Evolutionary conservation across 1,140 invertebrate species (phyloP).

Genomic region (Drosophila rufa): DNA sequence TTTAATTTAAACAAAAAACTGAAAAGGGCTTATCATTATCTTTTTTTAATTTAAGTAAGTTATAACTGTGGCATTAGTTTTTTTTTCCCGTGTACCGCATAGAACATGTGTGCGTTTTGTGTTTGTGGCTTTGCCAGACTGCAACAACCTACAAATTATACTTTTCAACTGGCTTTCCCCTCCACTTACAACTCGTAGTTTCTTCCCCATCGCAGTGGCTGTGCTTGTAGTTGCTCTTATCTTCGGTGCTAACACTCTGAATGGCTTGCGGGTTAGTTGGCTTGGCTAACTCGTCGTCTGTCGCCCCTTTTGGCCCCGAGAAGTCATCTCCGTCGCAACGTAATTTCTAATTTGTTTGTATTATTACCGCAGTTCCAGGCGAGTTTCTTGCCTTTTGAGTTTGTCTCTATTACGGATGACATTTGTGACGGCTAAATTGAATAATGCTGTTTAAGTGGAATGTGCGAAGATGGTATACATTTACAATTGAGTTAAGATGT

Average conservation of each 20-base stretch:
- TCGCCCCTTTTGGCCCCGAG: not conserved
- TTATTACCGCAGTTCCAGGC: slow-evolving; percentile 48
- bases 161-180: slow-evolving; percentile 63
- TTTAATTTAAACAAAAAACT: too few species aligned
- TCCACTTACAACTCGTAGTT: slow-evolving; percentile 5
- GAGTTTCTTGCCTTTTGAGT: slow-evolving; percentile 45
- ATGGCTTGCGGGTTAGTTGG: slow-evolving; percentile 52
- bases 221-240: slow-evolving; percentile 49
- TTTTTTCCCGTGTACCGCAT: slow-evolving; percentile 1
- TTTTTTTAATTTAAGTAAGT: too few species aligned
- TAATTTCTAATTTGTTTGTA: slow-evolving; percentile 74
- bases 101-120: slow-evolving; percentile 21
- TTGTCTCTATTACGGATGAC: slow-evolving; percentile 50
- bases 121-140: slow-evolving; percentile 28
- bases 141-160: slow-evolving; percentile 74
- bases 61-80: too few species aligned
- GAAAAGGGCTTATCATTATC: too few species aligned
- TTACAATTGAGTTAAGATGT: slow-evolving; percentile 13
- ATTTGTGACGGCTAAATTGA: slow-evolving; percentile 51
- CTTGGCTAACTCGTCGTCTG: slow-evolving; percentile 6
- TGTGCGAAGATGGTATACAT: slow-evolving; percentile 11
- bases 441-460: slow-evolving; percentile 48
- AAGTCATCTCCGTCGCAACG: slow-evolving; percentile 29
- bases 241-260: slow-evolving; percentile 68
- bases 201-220: not conserved